phyloP scores from a whole-genome alignment of 1,140 invertebrate genomes.

The Pseudachorutes palmiensis region DNA sequence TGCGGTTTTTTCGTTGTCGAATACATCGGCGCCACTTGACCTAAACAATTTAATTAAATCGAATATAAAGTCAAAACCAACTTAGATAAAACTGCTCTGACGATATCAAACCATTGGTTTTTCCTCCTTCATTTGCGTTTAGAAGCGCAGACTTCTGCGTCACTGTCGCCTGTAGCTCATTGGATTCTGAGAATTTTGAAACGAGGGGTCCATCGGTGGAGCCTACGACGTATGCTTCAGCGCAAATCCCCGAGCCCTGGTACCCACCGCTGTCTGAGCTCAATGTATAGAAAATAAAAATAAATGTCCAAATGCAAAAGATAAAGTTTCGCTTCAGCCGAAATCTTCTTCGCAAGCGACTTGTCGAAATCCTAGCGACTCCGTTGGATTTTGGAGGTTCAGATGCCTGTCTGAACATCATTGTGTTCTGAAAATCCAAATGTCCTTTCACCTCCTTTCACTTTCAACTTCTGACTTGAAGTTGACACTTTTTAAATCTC shows the following conservation, averaged over 20 bases:
- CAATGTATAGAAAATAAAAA: constrained; percentile 20
- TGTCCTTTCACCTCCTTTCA: too few species aligned
- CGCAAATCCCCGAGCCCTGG: neutral
- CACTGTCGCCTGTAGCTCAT: too few species aligned
- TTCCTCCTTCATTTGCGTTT: neutral
- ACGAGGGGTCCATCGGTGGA: too few species aligned
- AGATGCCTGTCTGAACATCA: constrained; percentile 4
- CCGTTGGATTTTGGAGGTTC: constrained; percentile 18
- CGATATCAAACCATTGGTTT: neutral
- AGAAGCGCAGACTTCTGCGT: neutral
- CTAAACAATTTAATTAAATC: neutral
- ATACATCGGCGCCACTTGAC: neutral
- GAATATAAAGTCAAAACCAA: neutral
- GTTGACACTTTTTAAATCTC: too few species aligned
- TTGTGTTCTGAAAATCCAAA: too few species aligned
- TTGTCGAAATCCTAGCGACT: neutral
- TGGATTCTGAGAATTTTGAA: neutral
- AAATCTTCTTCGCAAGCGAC: constrained; percentile 3
- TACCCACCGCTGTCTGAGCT: neutral
- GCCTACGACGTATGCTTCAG: too few species aligned
- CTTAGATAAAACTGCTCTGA: neutral
- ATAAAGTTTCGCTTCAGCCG: constrained; percentile 14
- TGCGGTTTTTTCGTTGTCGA: neutral
- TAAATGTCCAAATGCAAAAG: constrained; percentile 13
- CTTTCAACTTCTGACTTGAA: too few species aligned